These are phyloP conservation scores for Eretmochelys imbricata DNA, from an alignment of 2,113 vertebrate species.

Conservation along the genomic window DNA sequence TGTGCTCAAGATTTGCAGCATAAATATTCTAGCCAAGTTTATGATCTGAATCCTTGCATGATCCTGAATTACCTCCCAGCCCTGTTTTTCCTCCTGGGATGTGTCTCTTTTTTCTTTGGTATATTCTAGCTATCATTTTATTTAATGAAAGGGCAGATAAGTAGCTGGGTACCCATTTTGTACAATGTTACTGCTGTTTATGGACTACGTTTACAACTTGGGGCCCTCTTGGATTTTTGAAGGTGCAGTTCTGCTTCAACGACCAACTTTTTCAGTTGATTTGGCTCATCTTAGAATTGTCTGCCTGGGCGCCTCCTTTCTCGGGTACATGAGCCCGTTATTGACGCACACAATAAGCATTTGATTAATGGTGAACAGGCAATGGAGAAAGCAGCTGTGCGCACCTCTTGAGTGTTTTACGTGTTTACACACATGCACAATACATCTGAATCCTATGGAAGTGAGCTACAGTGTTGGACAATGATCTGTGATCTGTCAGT, in stretches of 20 bases:
- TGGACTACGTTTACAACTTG: neutral
- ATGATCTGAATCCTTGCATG: no score
- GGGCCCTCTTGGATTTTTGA: neutral
- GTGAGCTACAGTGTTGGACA: neutral
- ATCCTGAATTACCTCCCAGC: no score
- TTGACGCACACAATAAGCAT: neutral
- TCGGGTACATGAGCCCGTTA: neutral
- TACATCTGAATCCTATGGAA: neutral
- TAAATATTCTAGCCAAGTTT: no score
- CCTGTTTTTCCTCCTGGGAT: no score
- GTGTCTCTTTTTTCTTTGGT: no score
- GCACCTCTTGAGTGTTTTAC: neutral
- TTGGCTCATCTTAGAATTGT: neutral
- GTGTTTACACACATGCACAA: neutral
- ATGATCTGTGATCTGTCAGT: neutral
- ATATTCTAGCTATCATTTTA: no score
- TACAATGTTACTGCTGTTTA: neutral
- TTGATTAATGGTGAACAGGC: neutral
- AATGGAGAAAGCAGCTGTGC: neutral
- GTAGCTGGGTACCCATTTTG: neutral
- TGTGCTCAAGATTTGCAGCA: no score
- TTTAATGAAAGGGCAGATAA: no score
- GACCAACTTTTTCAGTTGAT: neutral
- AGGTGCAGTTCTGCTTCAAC: neutral
- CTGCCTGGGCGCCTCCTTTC: neutral